phyloP scores from a whole-genome alignment of 1,140 invertebrate species.

The Sminthurides bifidus region DNA sequence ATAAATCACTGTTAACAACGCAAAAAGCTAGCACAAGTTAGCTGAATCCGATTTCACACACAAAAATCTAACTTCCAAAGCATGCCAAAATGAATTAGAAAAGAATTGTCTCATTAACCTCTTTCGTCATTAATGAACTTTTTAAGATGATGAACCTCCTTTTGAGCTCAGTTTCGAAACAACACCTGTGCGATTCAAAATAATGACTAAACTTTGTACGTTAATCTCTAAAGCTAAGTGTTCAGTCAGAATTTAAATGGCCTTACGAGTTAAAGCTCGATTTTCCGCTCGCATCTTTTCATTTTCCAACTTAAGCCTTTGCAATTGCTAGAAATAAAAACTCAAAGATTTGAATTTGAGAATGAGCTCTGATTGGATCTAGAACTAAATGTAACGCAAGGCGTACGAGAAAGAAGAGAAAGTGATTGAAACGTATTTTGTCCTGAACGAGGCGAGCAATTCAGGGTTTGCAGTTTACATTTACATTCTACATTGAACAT shows the following conservation, averaged over 20 bases:
- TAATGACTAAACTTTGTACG: neutral
- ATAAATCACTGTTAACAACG: too few relatives aligned
- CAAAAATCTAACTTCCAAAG: too few relatives aligned
- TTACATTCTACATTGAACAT: too few relatives aligned
- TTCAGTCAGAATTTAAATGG: neutral
- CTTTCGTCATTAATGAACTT: too few relatives aligned
- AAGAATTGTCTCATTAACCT: too few relatives aligned
- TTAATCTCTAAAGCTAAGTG: neutral
- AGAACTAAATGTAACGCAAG: neutral
- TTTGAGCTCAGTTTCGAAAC: slow-evolving; percentile 85
- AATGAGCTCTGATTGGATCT: slow-evolving; percentile 1
- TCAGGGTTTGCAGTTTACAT: too few relatives aligned
- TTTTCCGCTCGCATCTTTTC: slow-evolving; percentile 92
- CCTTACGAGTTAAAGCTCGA: slow-evolving; percentile 67
- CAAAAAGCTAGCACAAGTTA: too few relatives aligned
- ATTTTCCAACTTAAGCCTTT: slow-evolving; percentile 94
- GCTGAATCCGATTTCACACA: too few relatives aligned
- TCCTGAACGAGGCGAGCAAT: too few relatives aligned
- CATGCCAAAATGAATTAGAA: too few relatives aligned
- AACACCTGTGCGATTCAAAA: slow-evolving; percentile 41
- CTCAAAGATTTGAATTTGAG: neutral
- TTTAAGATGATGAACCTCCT: slow-evolving; percentile 4
- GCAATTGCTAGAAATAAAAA: slow-evolving; percentile 61
- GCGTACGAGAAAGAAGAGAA: neutral
- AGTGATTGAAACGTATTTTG: neutral